Conservation (phyloP, 2,797 vertebrate species). For the Cossypha dichroa region DNA sequence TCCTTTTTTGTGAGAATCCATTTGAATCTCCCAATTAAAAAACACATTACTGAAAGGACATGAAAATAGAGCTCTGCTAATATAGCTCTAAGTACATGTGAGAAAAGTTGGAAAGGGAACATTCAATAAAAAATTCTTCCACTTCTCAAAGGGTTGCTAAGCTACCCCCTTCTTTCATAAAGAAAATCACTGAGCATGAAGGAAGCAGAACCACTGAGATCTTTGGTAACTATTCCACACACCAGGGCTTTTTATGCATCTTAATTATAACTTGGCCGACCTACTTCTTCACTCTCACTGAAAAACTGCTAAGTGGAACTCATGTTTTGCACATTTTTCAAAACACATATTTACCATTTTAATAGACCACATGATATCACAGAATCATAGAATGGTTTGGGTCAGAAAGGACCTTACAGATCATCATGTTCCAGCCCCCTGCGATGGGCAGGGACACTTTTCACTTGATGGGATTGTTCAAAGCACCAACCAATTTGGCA, state of each 20-base stretch:
- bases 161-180: conserved; percentile 34
- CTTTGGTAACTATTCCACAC: conserved; percentile 17
- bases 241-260: background rate
- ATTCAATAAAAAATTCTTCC: conserved; percentile 26
- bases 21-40: background rate
- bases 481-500: background rate
- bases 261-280: conserved; percentile 32
- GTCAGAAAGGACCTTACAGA: background rate
- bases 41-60: background rate
- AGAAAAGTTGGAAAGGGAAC: conserved; percentile 10
- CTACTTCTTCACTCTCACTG: background rate
- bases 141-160: conserved; percentile 58
- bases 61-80: background rate
- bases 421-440: background rate
- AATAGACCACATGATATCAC: background rate
- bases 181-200: conserved; percentile 36
- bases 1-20: background rate
- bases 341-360: background rate
- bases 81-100: background rate
- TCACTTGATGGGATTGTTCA: background rate
- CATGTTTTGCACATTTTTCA: background rate
- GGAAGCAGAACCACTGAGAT: conserved; percentile 26
- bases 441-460: background rate
- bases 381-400: background rate
- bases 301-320: background rate